phyloP scores from a whole-genome alignment of 2,797 vertebrate genomes.

The Pipistrellus nathusii region DNA sequence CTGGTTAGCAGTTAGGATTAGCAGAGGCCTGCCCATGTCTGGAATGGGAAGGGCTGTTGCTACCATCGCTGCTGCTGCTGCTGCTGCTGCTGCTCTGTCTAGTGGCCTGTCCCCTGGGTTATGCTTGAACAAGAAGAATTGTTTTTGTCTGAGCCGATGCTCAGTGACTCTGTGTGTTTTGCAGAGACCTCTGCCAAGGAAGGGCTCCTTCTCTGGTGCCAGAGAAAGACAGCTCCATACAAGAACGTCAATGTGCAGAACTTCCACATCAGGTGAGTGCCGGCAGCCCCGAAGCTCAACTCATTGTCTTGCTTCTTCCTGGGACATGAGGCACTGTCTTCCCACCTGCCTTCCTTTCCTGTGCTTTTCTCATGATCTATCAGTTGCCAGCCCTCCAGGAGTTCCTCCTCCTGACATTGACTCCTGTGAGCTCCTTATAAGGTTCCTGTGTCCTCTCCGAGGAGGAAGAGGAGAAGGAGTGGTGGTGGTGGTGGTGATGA shows the following conservation, averaged over 20 bases:
- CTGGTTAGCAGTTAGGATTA: neutral
- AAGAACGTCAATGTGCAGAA: slow-evolving; percentile 99
- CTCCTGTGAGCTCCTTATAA: neutral
- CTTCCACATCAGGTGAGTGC: slow-evolving; percentile 95
- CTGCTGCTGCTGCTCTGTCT: neutral
- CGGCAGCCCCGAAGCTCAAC: accelerated
- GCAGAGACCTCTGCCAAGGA: slow-evolving; percentile 97
- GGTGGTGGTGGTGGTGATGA: no score
- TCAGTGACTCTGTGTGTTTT: neutral
- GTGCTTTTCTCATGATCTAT: neutral
- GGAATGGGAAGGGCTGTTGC: accelerated
- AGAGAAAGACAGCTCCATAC: slow-evolving; percentile 97
- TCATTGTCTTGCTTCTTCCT: accelerated
- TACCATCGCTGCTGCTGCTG: neutral
- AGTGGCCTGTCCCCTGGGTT: neutral
- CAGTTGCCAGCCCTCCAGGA: neutral
- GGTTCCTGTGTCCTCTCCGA: neutral
- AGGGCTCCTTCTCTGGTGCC: slow-evolving; percentile 96
- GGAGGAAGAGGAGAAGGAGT: neutral
- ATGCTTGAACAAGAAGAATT: neutral
- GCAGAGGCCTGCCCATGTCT: neutral
- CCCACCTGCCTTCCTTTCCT: neutral
- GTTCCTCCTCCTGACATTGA: neutral
- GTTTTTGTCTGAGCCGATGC: neutral
- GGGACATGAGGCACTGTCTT: neutral